Percentiles rank a stretch among this genome's conserved stretches.
Conservation (phyloP, 2,113 vertebrate species). For the Lutjanus erythropterus region DNA sequence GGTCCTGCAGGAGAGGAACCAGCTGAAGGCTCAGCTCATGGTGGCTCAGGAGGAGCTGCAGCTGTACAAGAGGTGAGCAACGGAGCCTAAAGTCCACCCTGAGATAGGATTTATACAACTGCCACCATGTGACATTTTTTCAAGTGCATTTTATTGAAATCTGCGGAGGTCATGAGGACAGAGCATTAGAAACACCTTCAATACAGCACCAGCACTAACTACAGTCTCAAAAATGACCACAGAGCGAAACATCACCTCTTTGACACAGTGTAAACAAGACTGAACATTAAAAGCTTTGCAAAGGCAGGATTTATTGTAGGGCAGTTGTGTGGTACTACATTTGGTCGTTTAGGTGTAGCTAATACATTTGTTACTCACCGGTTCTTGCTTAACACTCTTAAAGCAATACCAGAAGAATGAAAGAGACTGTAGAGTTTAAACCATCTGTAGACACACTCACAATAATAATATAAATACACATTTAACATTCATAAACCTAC, state of each 20-base stretch:
- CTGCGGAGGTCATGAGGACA: neutral
- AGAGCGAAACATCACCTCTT: neutral
- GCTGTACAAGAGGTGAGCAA: conserved; percentile 90
- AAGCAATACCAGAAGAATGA: neutral
- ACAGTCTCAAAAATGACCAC: neutral
- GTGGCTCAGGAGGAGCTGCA: conserved; percentile 93
- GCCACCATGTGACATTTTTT: neutral
- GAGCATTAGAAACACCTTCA: neutral
- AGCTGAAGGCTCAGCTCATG: conserved; percentile 94
- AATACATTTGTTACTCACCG: neutral
- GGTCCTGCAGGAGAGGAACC: conserved; percentile 95
- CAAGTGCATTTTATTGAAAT: neutral
- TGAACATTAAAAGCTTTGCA: neutral
- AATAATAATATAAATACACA: neutral
- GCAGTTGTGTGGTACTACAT: neutral
- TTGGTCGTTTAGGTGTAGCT: neutral
- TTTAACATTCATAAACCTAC: neutral
- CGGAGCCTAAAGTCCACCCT: neutral
- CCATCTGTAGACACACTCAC: neutral
- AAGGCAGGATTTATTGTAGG: neutral
- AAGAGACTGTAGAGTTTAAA: too few species aligned
- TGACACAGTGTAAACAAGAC: neutral
- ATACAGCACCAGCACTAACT: neutral
- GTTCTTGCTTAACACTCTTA: neutral
- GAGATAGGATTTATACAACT: neutral